Percentiles rank a stretch among this genome's conserved stretches.
phyloP scores from a whole-genome alignment of 2,113 vertebrate species.

The Elachura formosa region DNA sequence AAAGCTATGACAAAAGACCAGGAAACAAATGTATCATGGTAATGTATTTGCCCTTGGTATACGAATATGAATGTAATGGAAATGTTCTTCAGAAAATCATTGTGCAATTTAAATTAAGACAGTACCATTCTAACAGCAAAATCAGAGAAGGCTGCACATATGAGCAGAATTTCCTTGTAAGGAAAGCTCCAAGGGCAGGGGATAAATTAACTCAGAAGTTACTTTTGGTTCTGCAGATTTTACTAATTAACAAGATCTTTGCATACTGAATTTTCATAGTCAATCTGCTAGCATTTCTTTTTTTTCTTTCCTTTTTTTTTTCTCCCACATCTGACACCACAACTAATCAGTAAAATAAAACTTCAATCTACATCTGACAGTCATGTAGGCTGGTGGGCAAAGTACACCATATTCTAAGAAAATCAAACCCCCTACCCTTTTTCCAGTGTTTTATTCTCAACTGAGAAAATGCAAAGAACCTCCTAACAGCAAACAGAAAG shows the following conservation, averaged over 20 bases:
- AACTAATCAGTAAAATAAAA: constrained; percentile 43
- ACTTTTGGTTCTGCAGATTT: constrained; percentile 55
- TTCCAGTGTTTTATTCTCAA: neutral
- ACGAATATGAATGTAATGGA: neutral
- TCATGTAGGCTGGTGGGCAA: neutral
- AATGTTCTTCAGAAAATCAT: neutral
- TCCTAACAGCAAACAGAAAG: neutral
- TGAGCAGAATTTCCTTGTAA: constrained; percentile 26
- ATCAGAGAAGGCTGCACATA: neutral
- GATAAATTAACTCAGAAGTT: constrained; percentile 53
- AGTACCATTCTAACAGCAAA: neutral
- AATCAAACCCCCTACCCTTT: neutral
- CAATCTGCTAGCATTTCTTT: constrained; percentile 19
- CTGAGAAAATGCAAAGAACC: neutral
- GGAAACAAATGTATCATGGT: neutral
- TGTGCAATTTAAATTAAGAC: neutral
- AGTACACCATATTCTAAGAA: neutral
- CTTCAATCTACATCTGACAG: constrained; percentile 26
- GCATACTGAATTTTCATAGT: constrained; percentile 34
- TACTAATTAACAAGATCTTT: constrained; percentile 51
- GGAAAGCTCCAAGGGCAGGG: constrained; percentile 14
- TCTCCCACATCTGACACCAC: neutral
- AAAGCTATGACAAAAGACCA: neutral
- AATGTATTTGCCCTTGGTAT: neutral
- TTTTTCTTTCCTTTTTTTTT: neutral